Evolutionary conservation across 2,888 invertebrate genomes (phyloP).

Genomic region (Syritta pipiens): DNA sequence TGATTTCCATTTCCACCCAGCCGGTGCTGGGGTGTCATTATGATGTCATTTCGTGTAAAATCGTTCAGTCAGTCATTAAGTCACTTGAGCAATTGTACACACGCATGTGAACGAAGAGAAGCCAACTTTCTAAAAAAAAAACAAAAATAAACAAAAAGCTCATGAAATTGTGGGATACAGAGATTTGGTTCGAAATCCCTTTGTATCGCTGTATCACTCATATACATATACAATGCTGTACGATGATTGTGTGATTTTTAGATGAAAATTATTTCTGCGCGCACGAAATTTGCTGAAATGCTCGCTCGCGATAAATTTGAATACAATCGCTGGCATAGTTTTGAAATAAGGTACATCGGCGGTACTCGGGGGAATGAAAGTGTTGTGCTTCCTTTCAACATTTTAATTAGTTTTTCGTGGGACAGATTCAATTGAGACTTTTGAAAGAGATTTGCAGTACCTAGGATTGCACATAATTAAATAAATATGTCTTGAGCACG

Average conservation of each 20-base stretch:
- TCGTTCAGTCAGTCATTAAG: conserved; percentile 65
- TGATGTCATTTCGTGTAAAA: conserved; percentile 63
- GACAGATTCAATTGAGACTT: conserved; percentile 9
- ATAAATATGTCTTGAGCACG: no score
- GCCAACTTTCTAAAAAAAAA: conserved; percentile 55
- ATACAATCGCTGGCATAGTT: conserved; percentile 54
- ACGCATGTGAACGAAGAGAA: conserved; percentile 45
- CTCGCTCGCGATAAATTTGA: conserved; percentile 46
- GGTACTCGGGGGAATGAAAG: conserved; percentile 35
- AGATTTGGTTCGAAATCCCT: conserved; percentile 10
- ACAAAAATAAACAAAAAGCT: conserved; percentile 2
- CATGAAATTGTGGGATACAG: conserved; percentile 12
- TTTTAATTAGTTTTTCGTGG: conserved; percentile 36
- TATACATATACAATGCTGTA: conserved; percentile 5
- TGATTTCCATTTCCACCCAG: conserved; percentile 2
- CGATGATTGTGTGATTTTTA: conserved; percentile 40
- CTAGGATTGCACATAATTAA: neutral
- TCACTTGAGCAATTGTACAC: conserved; percentile 47
- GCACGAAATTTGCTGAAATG: conserved; percentile 35
- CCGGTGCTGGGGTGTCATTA: conserved; percentile 43
- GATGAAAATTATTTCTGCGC: conserved; percentile 28
- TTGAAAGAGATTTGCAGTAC: neutral
- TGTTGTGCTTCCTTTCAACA: conserved; percentile 29
- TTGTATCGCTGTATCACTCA: conserved; percentile 23
- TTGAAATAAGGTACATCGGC: conserved; percentile 34